A percentile compares a stretch with the other conserved stretches of the same genome.
Conservation (phyloP, 2,113 vertebrate genomes). For the Cynopterus brachyotis region DNA sequence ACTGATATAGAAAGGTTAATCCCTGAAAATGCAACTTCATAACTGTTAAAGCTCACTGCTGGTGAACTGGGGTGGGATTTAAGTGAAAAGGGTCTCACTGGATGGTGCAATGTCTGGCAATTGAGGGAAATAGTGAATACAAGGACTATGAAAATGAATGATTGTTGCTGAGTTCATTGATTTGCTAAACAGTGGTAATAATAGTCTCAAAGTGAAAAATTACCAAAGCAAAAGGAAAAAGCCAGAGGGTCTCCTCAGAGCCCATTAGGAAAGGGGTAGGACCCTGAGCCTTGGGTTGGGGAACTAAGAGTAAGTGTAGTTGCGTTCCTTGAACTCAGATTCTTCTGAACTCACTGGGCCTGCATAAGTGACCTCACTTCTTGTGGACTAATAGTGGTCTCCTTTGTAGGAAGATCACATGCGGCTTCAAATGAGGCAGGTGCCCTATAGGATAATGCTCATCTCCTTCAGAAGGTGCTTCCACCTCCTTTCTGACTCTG, state of each 20-base stretch:
- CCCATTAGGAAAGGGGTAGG: background rate
- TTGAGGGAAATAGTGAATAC: background rate
- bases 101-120: background rate
- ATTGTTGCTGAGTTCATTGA: background rate
- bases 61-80: background rate
- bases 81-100: background rate
- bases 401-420: background rate
- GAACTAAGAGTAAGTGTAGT: background rate
- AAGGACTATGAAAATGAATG: background rate
- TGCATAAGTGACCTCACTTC: background rate
- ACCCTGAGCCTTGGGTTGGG: background rate
- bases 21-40: background rate
- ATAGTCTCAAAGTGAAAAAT: background rate
- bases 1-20: background rate
- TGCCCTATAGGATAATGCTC: background rate
- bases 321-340: background rate
- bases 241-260: background rate
- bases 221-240: background rate
- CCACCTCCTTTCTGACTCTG: background rate
- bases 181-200: background rate
- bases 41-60: background rate
- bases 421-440: background rate
- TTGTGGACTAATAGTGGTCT: background rate
- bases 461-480: background rate
- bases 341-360: background rate